phyloP scores from a whole-genome alignment of 1,140 invertebrate species.

The Paramacrobiotus metropolitanus region DNA sequence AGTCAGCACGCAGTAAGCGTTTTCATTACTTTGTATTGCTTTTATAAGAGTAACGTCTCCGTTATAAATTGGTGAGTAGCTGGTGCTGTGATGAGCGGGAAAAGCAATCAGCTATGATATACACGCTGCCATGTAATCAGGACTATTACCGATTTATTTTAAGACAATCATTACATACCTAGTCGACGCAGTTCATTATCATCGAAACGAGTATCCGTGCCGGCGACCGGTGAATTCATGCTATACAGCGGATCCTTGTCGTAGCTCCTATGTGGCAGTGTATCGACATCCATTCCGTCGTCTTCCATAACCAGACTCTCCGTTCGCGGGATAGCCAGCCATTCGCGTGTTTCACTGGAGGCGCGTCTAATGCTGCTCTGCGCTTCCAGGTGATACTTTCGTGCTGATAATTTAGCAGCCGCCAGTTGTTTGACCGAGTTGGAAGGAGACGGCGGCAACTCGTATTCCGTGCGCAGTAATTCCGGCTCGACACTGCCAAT shows the following conservation, averaged over 20 bases:
- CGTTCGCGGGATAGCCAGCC: background rate
- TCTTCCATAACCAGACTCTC: background rate
- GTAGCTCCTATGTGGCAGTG: background rate
- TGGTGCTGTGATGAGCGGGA: too few species aligned
- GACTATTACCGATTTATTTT: too few species aligned
- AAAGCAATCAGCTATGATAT: too few species aligned
- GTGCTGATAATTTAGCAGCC: slow-evolving; percentile 11
- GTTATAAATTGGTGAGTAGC: too few species aligned
- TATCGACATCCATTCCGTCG: background rate
- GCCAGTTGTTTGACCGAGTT: slow-evolving; percentile 6
- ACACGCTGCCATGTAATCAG: too few species aligned
- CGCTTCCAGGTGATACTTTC: background rate
- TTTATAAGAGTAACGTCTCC: too few species aligned
- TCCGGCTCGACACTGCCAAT: slow-evolving; percentile 7
- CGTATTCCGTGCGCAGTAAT: background rate
- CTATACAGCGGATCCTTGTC: background rate
- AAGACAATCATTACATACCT: too few species aligned
- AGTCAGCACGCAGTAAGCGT: too few species aligned
- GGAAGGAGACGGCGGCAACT: background rate
- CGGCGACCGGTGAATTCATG: background rate
- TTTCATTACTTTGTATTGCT: too few species aligned
- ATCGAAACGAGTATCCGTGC: too few species aligned
- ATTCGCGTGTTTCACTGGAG: background rate
- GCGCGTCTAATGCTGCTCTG: background rate
- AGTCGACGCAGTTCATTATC: too few species aligned